phyloP scores from a whole-genome alignment of 2,797 vertebrate genomes.

The Sebastes alutus region DNA sequence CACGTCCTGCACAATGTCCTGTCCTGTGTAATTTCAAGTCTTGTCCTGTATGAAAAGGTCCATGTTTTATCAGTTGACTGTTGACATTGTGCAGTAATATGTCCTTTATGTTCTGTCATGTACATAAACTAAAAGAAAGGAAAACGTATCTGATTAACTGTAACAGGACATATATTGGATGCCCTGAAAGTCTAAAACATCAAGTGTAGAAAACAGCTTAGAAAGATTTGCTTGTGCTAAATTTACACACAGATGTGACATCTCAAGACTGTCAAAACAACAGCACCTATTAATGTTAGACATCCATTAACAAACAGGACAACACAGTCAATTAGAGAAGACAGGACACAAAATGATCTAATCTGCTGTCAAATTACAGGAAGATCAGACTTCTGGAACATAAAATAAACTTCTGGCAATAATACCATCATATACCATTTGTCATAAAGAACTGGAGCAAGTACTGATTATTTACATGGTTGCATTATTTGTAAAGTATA shows the following conservation, averaged over 20 bases:
- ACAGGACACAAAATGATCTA: slow-evolving; percentile 27
- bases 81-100: neutral
- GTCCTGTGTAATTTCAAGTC: slow-evolving; percentile 15
- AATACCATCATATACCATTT: neutral
- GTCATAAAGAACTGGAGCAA: slow-evolving; percentile 5
- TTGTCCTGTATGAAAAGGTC: neutral
- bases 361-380: slow-evolving; percentile 7
- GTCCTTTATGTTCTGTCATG: neutral
- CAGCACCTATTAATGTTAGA: slow-evolving; percentile 2
- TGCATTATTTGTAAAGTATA: neutral
- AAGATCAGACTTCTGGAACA: neutral
- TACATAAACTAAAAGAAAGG: neutral
- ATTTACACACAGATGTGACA: slow-evolving; percentile 21
- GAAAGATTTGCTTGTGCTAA: slow-evolving; percentile 8
- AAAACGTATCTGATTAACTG: neutral
- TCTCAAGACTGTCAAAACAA: slow-evolving; percentile 30
- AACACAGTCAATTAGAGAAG: slow-evolving; percentile 22
- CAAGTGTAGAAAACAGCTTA: neutral
- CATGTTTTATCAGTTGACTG: neutral
- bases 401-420: neutral
- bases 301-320: slow-evolving; percentile 20
- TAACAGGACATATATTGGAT: neutral
- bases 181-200: neutral
- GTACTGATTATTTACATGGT: neutral
- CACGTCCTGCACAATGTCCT: neutral